Percentiles rank a stretch among this genome's conserved stretches.
phyloP scores from a whole-genome alignment of 2,113 vertebrate genomes.

The Catharus bicknelli region DNA sequence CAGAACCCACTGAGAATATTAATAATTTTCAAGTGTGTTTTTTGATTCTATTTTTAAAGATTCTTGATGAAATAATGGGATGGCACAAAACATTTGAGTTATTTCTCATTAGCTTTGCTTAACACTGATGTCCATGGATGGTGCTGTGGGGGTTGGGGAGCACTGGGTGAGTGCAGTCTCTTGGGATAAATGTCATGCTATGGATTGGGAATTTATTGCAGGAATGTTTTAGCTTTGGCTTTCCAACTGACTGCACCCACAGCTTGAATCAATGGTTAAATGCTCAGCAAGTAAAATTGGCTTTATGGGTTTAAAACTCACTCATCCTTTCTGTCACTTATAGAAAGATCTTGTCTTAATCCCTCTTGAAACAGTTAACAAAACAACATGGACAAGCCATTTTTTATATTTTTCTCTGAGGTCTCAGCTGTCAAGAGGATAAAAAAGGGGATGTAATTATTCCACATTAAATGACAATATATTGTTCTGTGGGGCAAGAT shows the following conservation, averaged over 20 bases:
- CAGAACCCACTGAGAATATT: neutral
- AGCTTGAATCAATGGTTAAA: neutral
- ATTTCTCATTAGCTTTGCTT: neutral
- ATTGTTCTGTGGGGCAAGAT: slow-evolving; percentile 15
- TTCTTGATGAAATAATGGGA: neutral
- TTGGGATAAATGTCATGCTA: neutral
- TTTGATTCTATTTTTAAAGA: neutral
- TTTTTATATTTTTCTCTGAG: neutral
- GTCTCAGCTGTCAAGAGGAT: neutral
- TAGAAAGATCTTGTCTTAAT: neutral
- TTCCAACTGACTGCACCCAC: neutral
- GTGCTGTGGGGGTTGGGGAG: neutral
- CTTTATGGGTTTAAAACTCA: neutral
- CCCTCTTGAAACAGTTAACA: neutral
- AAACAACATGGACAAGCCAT: neutral
- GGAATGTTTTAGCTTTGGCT: neutral
- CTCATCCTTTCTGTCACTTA: neutral
- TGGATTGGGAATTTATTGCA: neutral
- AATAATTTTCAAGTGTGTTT: neutral
- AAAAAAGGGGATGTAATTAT: neutral
- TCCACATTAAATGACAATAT: slow-evolving; percentile 8
- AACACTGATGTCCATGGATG: neutral
- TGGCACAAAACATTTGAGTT: neutral
- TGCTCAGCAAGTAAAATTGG: neutral
- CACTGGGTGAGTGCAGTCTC: neutral